Evolutionary conservation across 1,140 invertebrate species (phyloP).

Genomic region (Drosophila funebris): DNA sequence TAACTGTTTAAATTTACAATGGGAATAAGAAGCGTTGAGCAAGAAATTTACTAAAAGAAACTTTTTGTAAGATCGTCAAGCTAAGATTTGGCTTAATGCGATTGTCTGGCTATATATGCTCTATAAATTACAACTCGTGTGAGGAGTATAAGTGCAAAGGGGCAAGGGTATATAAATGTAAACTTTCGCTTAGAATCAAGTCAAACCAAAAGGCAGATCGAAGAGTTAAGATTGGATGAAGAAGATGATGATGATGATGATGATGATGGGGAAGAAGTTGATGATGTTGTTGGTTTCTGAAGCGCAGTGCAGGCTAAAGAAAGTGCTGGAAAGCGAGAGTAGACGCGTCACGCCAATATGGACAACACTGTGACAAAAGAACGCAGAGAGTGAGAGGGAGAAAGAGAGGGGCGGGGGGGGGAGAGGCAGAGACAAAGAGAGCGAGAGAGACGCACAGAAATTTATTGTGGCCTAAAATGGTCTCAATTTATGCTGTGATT

Average conservation of each 20-base stretch:
- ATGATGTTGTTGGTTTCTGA: neutral
- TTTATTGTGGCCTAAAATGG: slow-evolving; percentile 70
- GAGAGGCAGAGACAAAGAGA: neutral
- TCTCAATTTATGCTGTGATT: slow-evolving; percentile 54
- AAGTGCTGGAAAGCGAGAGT: slow-evolving; percentile 65
- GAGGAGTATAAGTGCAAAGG: no score
- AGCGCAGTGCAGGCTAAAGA: slow-evolving; percentile 31
- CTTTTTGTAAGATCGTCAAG: slow-evolving; percentile 24
- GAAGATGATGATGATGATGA: neutral
- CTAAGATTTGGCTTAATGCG: slow-evolving; percentile 1
- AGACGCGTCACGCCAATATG: slow-evolving; percentile 19
- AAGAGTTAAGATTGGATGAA: slow-evolving; percentile 27
- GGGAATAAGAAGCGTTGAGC: neutral
- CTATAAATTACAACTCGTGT: slow-evolving; percentile 3
- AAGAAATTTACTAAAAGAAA: neutral
- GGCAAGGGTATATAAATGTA: neutral
- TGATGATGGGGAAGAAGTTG: neutral
- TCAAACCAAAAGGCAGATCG: slow-evolving; percentile 27
- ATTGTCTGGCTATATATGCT: slow-evolving; percentile 9
- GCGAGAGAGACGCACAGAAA: slow-evolving; percentile 41
- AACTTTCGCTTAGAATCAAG: slow-evolving; percentile 27
- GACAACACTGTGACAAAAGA: slow-evolving; percentile 38
- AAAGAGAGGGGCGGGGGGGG: neutral
- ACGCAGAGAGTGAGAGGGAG: neutral
- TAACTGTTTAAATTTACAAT: neutral